Evolutionary conservation across 2,888 invertebrate species (phyloP), one percentile per base, ranked within the genome.

Genomic region (Cerceris ruficornis): DNA sequence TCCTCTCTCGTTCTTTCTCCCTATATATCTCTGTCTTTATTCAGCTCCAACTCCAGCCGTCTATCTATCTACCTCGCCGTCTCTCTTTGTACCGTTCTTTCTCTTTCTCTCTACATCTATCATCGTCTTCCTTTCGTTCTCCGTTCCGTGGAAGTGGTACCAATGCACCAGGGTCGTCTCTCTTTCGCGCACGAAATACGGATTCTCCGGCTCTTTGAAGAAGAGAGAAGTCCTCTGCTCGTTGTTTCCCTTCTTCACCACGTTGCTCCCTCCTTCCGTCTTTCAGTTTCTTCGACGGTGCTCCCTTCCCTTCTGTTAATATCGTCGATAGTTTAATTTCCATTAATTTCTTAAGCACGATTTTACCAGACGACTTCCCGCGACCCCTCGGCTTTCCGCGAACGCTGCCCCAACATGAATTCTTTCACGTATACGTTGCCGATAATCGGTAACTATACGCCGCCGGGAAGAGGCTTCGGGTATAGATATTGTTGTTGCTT

Each of bases 301-400:
- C 42, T 14, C 8, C 54, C 14, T 66, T 64, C 62, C 66, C 71
- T 73, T 79, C 67, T 69, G 69, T 74, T 69, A 67, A 76, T 80
- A 77, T 75, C 77, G 60, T 59, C 77, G 75, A 81, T 81, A 80
- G 82, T 82, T 80, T 82, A 69, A 80, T 82, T 82, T 82, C 68
- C 82, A 65, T 76, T 70, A 73, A 80, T 70, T 74, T 59, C 69
- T 42, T 42, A 42, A 59, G 42, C 59, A 42, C 42, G 42, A 41
- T 41, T 42, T 14, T 8, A 41, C 57, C 59, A 39, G 59, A 41
- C 42, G 7, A 17, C 17, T 17, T 13, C 42, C 4, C 42, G 13
- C 41, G 42, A 7, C 0, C 59, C 14, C 13, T 59, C n/a, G 6
- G 41, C 15, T 17, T 17, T 17, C 55, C 13, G 11, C 11, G 17